Evolutionary conservation across 2,888 invertebrate species (phyloP), one percentile per base, ranked within the genome.

Genomic region (Aphodius granarius): DNA sequence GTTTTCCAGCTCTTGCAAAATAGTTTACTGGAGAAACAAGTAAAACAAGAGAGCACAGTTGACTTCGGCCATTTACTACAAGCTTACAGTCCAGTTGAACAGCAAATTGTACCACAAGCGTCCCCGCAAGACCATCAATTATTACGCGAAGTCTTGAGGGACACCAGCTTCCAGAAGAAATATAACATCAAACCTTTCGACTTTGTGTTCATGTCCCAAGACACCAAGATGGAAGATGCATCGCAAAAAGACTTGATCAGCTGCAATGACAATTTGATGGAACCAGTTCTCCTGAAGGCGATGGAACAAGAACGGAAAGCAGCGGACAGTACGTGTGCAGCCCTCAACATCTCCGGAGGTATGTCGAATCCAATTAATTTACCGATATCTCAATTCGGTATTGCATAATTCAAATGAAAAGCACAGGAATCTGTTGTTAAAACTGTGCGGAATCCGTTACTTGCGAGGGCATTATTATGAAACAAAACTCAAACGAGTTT

Each of bases 321-420:
- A 85, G 94, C 96, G 73, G 94, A 94, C 86, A 94, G 91, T 84
- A 95, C 95, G 9, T 96, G 96, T 88, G 92, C 92, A 73, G 92
- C 94, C 81, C 91, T 96, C 83, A 94, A 94, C 87, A 96, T 97
- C 88, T 94, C 96, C 86, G 93, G 94, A 88, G 96, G 96, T 96
- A 87, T 92, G 92, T n/a, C n/a, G n/a, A n/a, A 43, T 2, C 43
- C 43, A 43, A 43, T 43, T 43, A 43, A 43, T 43, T 43, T 43
- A 43, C 43, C 43, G 43, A 3, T 43, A 43, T 43, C 43, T 43
- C 43, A 43, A 43, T 43, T 43, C 43, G 43, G 43, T 43, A 43
- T 43, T 43, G 43, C 43, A 43, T 65, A 65, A 65, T 65, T 65
- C 19, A n/a, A 65, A 65, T 65, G 66, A 65, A 65, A 65, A 65